These are phyloP conservation scores for Xiphorhynchus erythropygius DNA, from an alignment of 2,797 vertebrate genomes.

Conservation along the genomic window DNA sequence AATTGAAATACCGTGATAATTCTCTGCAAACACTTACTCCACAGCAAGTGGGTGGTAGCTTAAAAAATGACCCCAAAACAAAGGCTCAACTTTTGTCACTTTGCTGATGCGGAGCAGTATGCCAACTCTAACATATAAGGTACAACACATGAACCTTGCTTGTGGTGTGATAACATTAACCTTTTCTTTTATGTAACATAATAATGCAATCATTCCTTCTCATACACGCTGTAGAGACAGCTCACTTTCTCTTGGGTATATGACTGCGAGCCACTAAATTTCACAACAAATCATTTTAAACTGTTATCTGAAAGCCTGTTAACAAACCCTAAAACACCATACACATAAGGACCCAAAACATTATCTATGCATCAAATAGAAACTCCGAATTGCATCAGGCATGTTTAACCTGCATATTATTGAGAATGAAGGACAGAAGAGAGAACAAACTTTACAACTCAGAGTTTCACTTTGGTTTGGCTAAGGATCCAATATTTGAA, in stretches of 20 bases:
- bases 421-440: neutral
- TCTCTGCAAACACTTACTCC: neutral
- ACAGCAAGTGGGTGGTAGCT: neutral
- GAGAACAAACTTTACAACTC: neutral
- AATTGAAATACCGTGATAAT: neutral
- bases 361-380: neutral
- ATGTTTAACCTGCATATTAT: neutral
- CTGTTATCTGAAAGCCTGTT: neutral
- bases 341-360: neutral
- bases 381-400: neutral
- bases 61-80: neutral
- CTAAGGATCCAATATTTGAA: neutral
- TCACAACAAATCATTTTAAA: neutral
- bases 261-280: neutral
- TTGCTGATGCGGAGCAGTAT: neutral
- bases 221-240: neutral
- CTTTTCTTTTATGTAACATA: neutral
- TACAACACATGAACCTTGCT: neutral
- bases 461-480: conserved; percentile 32
- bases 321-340: neutral
- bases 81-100: neutral
- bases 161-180: neutral
- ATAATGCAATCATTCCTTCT: neutral
- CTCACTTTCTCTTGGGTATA: neutral
- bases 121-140: neutral